Conservation (phyloP, 2,797 vertebrate species). For the Setipinna tenuifilis region DNA sequence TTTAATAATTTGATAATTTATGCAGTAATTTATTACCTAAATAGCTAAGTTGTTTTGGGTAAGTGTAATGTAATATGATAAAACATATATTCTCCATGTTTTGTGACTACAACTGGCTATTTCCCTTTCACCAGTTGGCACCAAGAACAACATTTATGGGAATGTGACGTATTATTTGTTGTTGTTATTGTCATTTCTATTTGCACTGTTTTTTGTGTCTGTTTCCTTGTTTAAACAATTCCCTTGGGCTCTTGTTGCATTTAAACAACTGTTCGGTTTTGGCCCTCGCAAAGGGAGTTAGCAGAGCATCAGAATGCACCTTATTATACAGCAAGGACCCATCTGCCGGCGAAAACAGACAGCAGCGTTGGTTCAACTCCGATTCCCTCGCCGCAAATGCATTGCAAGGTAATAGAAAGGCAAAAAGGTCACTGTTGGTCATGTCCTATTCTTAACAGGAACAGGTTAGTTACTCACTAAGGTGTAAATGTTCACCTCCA, state of each 20-base stretch:
- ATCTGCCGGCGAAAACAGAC: background rate
- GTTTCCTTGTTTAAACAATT: background rate
- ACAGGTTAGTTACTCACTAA: background rate
- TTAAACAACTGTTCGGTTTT: slow-evolving; percentile 16
- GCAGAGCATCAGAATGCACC: background rate
- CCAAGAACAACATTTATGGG: no score
- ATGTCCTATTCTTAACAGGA: background rate
- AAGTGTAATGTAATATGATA: no score
- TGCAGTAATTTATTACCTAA: no score
- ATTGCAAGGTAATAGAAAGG: background rate
- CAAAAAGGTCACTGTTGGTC: background rate
- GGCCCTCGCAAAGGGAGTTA: background rate
- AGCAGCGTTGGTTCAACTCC: background rate
- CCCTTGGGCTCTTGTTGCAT: background rate
- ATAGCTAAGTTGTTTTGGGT: no score
- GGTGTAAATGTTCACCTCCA: background rate
- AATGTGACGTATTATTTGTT: no score
- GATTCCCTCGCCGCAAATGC: background rate
- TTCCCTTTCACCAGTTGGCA: no score
- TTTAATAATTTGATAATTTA: no score
- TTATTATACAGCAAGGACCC: background rate
- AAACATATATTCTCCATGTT: no score
- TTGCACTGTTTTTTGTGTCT: no score
- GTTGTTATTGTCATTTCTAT: no score
- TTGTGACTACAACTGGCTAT: no score